Conservation (phyloP, 2,888 invertebrate genomes). For the Caenorhabditis macrosperma region DNA sequence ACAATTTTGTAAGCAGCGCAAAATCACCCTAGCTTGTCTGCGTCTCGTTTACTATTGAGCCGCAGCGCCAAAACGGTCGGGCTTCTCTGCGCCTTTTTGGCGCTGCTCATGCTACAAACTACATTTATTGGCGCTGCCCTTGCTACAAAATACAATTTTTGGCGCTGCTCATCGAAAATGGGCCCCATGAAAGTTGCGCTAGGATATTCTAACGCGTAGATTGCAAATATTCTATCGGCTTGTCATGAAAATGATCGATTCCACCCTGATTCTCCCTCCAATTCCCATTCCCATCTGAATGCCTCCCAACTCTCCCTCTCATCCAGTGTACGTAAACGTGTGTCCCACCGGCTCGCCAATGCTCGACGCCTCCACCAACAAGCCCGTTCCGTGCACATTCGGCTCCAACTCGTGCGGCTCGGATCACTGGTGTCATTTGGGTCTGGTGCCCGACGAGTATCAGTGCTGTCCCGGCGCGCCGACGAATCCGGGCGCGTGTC, state of each 20-base stretch:
- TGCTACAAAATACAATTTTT: background rate
- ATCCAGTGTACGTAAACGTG: conserved; percentile 76
- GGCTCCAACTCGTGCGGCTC: conserved; percentile 72
- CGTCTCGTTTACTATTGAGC: too few relatives aligned
- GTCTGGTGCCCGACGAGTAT: conserved; percentile 74
- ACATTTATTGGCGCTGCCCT: too few relatives aligned
- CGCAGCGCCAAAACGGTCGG: too few relatives aligned
- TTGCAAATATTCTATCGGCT: too few relatives aligned
- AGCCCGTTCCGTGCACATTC: conserved; percentile 75
- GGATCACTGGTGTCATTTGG: conserved; percentile 76
- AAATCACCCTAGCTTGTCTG: too few relatives aligned
- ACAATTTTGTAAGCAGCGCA: too few relatives aligned
- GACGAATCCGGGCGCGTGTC: conserved; percentile 73
- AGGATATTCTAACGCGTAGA: too few relatives aligned
- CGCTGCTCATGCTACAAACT: background rate
- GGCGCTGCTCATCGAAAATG: background rate
- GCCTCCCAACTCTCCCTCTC: background rate
- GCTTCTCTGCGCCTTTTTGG: background rate
- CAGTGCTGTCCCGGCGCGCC: conserved; percentile 77
- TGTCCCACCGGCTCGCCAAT: conserved; percentile 75
- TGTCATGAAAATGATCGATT: background rate
- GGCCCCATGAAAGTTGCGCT: too few relatives aligned
- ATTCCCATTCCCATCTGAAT: background rate
- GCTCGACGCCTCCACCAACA: conserved; percentile 64
- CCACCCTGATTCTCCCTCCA: background rate